These are phyloP conservation scores for Ochropleura leucogaster DNA, from an alignment of 2,888 invertebrate genomes.

Conservation along the genomic window DNA sequence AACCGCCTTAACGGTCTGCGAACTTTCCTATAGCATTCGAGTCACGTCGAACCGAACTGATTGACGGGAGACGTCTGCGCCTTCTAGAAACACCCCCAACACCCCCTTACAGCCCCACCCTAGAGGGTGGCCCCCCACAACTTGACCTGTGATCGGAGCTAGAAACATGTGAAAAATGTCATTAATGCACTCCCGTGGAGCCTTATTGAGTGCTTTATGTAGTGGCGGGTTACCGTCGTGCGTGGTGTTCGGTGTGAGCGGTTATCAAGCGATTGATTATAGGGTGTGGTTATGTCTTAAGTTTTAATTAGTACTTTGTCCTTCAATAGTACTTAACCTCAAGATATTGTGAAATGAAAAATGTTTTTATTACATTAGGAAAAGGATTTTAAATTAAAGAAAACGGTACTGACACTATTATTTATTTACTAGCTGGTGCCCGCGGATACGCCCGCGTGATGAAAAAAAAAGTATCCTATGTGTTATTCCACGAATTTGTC, in stretches of 20 bases:
- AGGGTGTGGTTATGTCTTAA: conserved; percentile 20
- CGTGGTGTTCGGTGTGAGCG: conserved; percentile 34
- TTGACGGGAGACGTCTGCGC: conserved; percentile 90
- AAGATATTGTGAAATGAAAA: background rate
- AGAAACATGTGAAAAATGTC: conserved; percentile 90
- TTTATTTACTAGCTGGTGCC: no score
- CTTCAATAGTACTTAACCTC: background rate
- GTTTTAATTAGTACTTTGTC: conserved; percentile 37
- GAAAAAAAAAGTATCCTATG: no score
- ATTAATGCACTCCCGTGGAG: conserved; percentile 86
- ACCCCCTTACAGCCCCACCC: conserved; percentile 56
- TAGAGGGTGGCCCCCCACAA: conserved; percentile 62
- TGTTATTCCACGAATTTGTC: no score
- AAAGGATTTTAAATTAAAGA: background rate
- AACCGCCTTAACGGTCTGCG: conserved; percentile 78
- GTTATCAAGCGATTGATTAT: conserved; percentile 24
- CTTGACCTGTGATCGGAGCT: conserved; percentile 85
- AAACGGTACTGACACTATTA: background rate
- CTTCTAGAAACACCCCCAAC: conserved; percentile 69
- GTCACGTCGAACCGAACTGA: conserved; percentile 89
- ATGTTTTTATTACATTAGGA: background rate
- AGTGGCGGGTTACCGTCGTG: conserved; percentile 41
- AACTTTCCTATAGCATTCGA: conserved; percentile 80
- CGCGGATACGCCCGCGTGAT: no score
- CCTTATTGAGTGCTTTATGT: conserved; percentile 65